Base-by-base conservation (phyloP, 2,797 vertebrate species). In the Moxostoma hubbsi region DNA sequence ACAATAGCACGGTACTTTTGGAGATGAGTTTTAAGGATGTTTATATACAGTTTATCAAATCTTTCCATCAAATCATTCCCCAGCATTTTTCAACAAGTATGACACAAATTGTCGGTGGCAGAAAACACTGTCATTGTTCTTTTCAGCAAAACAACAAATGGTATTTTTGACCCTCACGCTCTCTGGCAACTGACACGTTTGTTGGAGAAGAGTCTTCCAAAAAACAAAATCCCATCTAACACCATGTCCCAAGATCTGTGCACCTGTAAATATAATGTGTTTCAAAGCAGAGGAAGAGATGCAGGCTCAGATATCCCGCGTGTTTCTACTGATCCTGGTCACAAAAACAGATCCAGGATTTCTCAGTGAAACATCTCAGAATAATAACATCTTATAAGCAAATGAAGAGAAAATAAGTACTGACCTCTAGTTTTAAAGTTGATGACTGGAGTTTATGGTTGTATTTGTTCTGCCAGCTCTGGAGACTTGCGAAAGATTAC, bases 61-160 rank as follows among this genome's bases (percentile, higher is more conserved):
- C 9, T 68, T 8, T 58, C 50, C 24, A 84, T 71, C 65, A 50
- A 79, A 84, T 81, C 45, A 78, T 70, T 81, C 76, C 65, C 75
- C 66, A 66, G 71, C 54, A 58, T 63, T 67, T 51, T 58, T 73
- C 66, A 50, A 66, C 69, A 57, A 83, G 57, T 68, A 64, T 64
- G 46, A 67, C 58, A 75, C 46, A 75, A 61, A 70, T 49, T 47
- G 72, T 63, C 70, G 47, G 43, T 58, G 64, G 68, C 81, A 15
- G 12, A 61, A 58, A 58, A 65, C 46, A 65, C 62, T 68, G 43
- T 64, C 65, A 85, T 83, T 85, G 80, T 85, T 85, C 80, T 58
- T 65, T 18, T 54, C 15, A 74, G 2, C 71, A 73, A 79, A 81
- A 83, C 77, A 83, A 83, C 73, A 79, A 6, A 1, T 53, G 12